Evolutionary conservation across 1,140 invertebrate genomes (phyloP).

Genomic region (Caenorhabditis inopinata): DNA sequence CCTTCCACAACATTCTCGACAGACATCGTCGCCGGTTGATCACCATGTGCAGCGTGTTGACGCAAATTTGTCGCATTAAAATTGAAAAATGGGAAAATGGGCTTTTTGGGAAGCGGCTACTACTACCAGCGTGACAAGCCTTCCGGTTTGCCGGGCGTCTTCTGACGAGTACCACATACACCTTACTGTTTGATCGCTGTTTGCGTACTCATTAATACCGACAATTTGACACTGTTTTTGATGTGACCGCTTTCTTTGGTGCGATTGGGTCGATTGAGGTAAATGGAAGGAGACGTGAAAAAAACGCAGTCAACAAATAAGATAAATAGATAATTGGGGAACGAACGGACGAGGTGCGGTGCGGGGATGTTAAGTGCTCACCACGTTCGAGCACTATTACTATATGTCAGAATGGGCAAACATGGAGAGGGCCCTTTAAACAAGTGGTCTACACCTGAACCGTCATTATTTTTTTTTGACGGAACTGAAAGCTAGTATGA

Average conservation of each 20-base stretch:
- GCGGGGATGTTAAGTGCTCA: background rate
- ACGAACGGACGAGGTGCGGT: background rate
- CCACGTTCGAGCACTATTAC: background rate
- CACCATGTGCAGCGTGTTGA: background rate
- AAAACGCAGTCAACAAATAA: conserved; percentile 25
- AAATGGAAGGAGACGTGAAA: conserved; percentile 25
- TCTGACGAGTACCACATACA: conserved; percentile 2
- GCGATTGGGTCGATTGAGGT: background rate
- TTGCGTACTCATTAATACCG: background rate
- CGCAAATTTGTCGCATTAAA: conserved; percentile 31
- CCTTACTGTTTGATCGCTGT: background rate
- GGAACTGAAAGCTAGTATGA: too few species aligned
- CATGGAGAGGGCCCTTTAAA: background rate
- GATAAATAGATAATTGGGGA: background rate
- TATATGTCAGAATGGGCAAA: background rate
- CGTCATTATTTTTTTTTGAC: background rate
- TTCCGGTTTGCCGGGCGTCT: background rate
- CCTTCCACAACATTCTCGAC: background rate
- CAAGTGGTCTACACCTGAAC: background rate
- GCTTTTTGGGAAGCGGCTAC: background rate
- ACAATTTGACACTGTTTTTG: conserved; percentile 12
- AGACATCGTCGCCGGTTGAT: background rate
- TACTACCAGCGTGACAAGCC: background rate
- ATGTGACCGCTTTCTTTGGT: background rate
- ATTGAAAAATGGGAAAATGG: conserved; percentile 28